These are phyloP conservation scores for Atopsyche davidsoni DNA, from an alignment of 1,140 invertebrate genomes.

Conservation along the genomic window DNA sequence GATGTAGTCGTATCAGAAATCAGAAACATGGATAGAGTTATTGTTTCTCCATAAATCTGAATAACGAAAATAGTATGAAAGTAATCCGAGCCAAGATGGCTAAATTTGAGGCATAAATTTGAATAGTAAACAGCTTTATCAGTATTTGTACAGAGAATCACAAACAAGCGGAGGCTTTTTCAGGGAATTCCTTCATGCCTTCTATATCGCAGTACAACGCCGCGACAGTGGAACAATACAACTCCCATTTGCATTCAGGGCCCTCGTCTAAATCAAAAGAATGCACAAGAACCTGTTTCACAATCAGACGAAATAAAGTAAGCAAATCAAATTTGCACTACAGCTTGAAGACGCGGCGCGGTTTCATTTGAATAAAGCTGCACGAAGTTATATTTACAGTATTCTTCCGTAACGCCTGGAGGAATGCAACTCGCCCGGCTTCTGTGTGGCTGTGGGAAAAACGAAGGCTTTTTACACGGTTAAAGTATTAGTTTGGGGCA, in stretches of 20 bases:
- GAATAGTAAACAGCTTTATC: conserved; percentile 22
- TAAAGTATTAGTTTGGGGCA: too few relatives aligned
- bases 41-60: too few relatives aligned
- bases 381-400: conserved; percentile 7
- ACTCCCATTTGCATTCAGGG: conserved; percentile 19
- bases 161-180: too few relatives aligned
- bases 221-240: conserved; percentile 18
- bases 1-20: too few relatives aligned
- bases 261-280: conserved; percentile 18
- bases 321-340: conserved; percentile 19
- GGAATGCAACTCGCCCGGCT: conserved; percentile 4
- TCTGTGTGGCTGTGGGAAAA: too few relatives aligned
- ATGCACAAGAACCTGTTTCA: conserved; percentile 11
- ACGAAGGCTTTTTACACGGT: too few relatives aligned
- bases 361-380: conserved; percentile 15
- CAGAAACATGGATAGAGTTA: too few relatives aligned
- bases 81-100: conserved; percentile 22
- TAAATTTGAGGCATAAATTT: conserved; percentile 21
- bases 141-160: too few relatives aligned
- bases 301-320: conserved; percentile 8
- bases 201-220: conserved; percentile 10
- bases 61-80: too few relatives aligned
- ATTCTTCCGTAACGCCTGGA: neutral
- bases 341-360: conserved; percentile 4
- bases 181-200: conserved; percentile 5